Conservation (phyloP, 1,140 invertebrate species). For the Papilio machaon region DNA sequence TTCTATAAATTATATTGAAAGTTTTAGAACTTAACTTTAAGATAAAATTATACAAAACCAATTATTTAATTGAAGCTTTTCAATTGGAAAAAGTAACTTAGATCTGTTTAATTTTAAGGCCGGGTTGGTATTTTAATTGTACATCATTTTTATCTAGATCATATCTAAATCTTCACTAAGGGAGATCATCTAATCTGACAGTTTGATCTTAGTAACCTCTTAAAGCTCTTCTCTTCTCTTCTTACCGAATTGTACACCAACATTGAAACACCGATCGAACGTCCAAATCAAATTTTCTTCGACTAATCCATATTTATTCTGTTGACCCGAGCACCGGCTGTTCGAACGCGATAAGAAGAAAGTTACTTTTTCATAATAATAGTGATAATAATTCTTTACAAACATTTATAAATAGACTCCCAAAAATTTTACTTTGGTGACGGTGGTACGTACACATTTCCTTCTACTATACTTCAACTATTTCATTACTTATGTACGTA, state of each 20-base stretch:
- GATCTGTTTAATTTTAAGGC: neutral
- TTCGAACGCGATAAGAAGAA: slow-evolving; percentile 49
- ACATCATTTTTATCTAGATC: no score
- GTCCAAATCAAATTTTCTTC: slow-evolving; percentile 51
- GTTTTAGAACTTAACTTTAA: slow-evolving; percentile 4
- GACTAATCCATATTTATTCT: slow-evolving; percentile 61
- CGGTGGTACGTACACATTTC: no score
- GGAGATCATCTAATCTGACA: no score
- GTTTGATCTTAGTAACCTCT: neutral
- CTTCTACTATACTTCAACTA: no score
- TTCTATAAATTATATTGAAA: neutral
- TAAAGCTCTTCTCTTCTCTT: neutral
- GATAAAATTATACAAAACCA: slow-evolving; percentile 2
- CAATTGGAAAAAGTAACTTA: neutral
- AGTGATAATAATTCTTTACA: slow-evolving; percentile 53
- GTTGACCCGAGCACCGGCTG: slow-evolving; percentile 52
- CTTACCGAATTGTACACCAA: slow-evolving; percentile 11
- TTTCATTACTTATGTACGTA: no score
- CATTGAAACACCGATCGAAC: slow-evolving; percentile 11
- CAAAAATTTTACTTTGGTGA: neutral
- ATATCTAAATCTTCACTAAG: no score
- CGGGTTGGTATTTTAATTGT: no score
- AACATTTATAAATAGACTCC: slow-evolving; percentile 43
- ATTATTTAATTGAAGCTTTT: neutral
- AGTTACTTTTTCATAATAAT: slow-evolving; percentile 52